Base-by-base conservation (phyloP, 2,797 vertebrate genomes). In the Chromis chromis region DNA sequence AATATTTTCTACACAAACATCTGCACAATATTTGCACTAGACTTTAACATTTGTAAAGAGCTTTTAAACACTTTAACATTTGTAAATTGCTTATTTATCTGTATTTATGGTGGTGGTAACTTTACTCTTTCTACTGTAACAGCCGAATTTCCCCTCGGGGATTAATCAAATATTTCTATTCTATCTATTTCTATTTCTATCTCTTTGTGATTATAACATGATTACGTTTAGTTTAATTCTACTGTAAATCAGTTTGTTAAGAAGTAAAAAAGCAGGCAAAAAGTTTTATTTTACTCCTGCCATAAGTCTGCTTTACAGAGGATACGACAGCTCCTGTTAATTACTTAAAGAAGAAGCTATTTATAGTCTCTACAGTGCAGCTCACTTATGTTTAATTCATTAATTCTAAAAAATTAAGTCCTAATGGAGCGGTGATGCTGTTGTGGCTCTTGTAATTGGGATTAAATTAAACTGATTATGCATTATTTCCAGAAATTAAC, bases 381-480 rank as follows among this genome's bases (percentile, higher is more conserved):
- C 39, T 58, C 36, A 17, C 52, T 44, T 11, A 31, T 56, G 61
- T 36, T 40, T 50, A 65, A 74, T 76, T 6, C 57, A 40, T 9
- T 40, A 4, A 62, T 28, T 46, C 16, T 27, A 28, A 27, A 27
- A 54, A 17, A 70, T 67, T 36, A 48, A 69, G 49, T 65, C 25
- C 54, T 19, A 16, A 55, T 77, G 62, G 27, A 63, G 1, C 33
- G 22, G 14, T 21, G 62, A 44, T 64, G 74, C 54, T 56, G 40
- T 27, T 42, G 21, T 49, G 46, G 10, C 36, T 72, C 70, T 70
- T 3, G 5, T 78, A 65, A 74, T 59, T 71, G n/a, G 17, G 56
- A 69, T 75, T 75, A 31, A 69, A 74, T 69, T 27, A 0, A 58
- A 76, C 63, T 13, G 1, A 79, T 73, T 74, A 44, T 3, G 9